Conservation (phyloP, 2,888 invertebrate genomes). For the Drosophila flavopinicola region DNA sequence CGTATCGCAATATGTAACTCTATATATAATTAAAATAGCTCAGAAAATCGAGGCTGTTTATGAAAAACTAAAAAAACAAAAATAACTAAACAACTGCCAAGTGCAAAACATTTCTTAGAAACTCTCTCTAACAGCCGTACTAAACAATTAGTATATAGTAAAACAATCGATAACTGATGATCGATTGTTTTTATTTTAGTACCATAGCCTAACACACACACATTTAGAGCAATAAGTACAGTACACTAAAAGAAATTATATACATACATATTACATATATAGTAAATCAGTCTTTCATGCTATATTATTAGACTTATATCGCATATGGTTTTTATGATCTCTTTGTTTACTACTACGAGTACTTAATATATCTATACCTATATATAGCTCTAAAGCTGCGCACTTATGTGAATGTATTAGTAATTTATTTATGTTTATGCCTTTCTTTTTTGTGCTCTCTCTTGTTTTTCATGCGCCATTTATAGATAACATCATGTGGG, state of each 20-base stretch:
- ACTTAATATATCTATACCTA: too few species aligned
- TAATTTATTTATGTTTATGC: conserved; percentile 61
- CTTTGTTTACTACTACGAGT: conserved; percentile 47
- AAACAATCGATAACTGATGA: conserved; percentile 35
- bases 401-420: conserved; percentile 55
- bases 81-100: conserved; percentile 9
- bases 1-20: conserved; percentile 47
- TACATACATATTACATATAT: conserved; percentile 39
- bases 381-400: conserved; percentile 22
- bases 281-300: conserved; percentile 52
- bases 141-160: conserved; percentile 50
- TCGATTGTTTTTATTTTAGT: conserved; percentile 53
- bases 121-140: conserved; percentile 29
- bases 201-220: conserved; percentile 46
- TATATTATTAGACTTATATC: conserved; percentile 50
- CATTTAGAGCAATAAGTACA: conserved; percentile 57
- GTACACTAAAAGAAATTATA: conserved; percentile 30
- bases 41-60: conserved; percentile 53
- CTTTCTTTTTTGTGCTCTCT: conserved; percentile 64
- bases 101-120: conserved; percentile 40
- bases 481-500: conserved; percentile 97
- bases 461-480: conserved; percentile 51
- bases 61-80: conserved; percentile 15
- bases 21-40: conserved; percentile 39
- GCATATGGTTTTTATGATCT: conserved; percentile 14